Evolutionary conservation across 2,888 invertebrate genomes (phyloP), one percentile per base, ranked within the genome.

Genomic region (Acronicta alni): DNA sequence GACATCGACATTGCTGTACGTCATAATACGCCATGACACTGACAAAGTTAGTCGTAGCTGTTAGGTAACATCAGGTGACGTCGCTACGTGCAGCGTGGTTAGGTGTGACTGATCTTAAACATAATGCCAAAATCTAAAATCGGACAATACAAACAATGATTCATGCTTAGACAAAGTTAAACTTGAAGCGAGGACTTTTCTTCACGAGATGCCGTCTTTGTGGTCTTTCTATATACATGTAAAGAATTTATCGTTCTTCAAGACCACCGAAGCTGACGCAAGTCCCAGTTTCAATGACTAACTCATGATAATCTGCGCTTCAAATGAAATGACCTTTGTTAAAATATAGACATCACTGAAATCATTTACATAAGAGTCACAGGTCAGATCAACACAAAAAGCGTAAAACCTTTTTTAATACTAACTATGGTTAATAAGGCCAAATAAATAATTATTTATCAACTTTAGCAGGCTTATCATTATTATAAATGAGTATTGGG

Each of bases 401-500:
- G 92, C 93, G 83, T 86, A 84, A 87, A 87, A 79, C 83, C 75
- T 82, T 84, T 86, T 26, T 81, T 79, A 78, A 83, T 82, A 67
- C 70, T 67, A 81, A 82, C 84, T 82, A 81, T 77, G 84, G 93
- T 93, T 93, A 93, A 92, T 93, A 87, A 89, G 89, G 91, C 91
- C 86, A 90, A 88, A 87, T 89, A 87, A 87, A 77, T 67, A 72
- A 77, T 67, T 75, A 76, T 72, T 77, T 64, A 77, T 86, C 88
- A 86, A 82, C 86, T 84, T 83, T 81, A 90, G 91, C 91, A 92
- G 90, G 91, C 89, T 92, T 88, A 86, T 86, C 84, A 84, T 76
- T 85, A 86, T 83, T 82, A 86, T 86, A 84, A 87, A 83, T 92
- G 93, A 94, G 94, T 93, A 93, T 93, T 94, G 94, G 94, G 94